Evolutionary conservation across 2,888 invertebrate species (phyloP).

Genomic region (Hyppa rectilinea): DNA sequence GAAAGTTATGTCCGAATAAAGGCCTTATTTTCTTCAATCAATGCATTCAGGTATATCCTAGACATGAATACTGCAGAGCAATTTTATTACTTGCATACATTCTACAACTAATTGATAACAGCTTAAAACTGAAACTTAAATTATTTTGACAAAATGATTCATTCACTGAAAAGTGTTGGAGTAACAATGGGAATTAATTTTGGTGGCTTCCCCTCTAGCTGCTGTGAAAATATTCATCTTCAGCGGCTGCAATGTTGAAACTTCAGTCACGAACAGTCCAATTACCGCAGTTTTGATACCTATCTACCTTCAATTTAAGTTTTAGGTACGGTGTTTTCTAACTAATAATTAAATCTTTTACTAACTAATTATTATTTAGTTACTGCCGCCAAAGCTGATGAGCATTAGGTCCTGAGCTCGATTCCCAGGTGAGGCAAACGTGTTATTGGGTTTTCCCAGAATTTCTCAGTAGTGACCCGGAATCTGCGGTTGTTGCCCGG

Average conservation of each 20-base stretch:
- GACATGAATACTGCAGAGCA: too few relatives aligned
- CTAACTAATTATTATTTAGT: background rate
- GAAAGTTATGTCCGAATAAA: conserved; percentile 4
- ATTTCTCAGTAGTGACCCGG: background rate
- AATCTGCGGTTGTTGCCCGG: background rate
- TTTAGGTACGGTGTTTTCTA: background rate
- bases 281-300: conserved; percentile 47
- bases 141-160: conserved; percentile 47
- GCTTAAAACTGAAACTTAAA: background rate
- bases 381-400: background rate
- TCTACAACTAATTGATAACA: background rate
- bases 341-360: too few relatives aligned
- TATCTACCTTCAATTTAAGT: conserved; percentile 5
- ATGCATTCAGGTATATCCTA: background rate
- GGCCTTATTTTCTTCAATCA: background rate
- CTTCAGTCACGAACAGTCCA: conserved; percentile 49
- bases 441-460: background rate
- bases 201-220: conserved; percentile 33
- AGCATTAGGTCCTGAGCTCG: too few relatives aligned
- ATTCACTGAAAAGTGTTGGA: conserved; percentile 38
- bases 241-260: conserved; percentile 45
- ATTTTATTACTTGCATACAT: background rate
- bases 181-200: conserved; percentile 57
- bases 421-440: background rate
- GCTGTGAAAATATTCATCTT: conserved; percentile 46